Conservation (phyloP, 2,797 vertebrate species). For the Sebastes trivittatus region DNA sequence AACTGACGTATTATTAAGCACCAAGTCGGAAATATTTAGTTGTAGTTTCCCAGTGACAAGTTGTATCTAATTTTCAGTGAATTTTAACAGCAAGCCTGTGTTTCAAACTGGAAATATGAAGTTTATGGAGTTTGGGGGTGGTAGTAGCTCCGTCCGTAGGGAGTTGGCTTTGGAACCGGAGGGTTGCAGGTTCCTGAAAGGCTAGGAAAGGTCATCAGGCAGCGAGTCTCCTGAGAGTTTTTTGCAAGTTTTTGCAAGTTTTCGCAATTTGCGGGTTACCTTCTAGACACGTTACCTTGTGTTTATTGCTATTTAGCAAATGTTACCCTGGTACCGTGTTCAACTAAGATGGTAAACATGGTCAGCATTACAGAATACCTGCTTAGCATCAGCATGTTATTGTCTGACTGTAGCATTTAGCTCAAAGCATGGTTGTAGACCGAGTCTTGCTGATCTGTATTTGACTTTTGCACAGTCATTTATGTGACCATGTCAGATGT, state of each 20-base stretch:
- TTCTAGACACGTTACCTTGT: too few relatives aligned
- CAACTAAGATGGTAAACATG: too few relatives aligned
- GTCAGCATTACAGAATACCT: too few relatives aligned
- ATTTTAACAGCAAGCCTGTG: background rate
- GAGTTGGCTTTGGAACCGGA: too few relatives aligned
- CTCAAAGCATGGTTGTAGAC: background rate
- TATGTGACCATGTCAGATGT: background rate
- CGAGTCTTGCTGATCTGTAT: background rate
- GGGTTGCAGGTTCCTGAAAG: too few relatives aligned
- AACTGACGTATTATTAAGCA: background rate
- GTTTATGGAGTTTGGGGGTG: background rate
- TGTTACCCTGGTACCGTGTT: too few relatives aligned
- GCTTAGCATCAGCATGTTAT: background rate
- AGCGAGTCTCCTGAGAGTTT: too few relatives aligned
- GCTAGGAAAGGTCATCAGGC: too few relatives aligned
- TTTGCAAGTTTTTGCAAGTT: too few relatives aligned
- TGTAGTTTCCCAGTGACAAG: background rate
- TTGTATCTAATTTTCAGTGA: background rate
- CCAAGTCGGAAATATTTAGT: background rate
- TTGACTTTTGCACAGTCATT: background rate
- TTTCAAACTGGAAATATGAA: background rate
- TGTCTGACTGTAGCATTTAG: background rate
- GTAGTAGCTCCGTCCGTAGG: too few relatives aligned
- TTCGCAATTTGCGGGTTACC: too few relatives aligned
- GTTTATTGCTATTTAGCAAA: too few relatives aligned